Percentiles rank a stretch among this genome's conserved stretches.
Conservation (phyloP, 2,888 invertebrate species). For the Meandrusa payeni region DNA sequence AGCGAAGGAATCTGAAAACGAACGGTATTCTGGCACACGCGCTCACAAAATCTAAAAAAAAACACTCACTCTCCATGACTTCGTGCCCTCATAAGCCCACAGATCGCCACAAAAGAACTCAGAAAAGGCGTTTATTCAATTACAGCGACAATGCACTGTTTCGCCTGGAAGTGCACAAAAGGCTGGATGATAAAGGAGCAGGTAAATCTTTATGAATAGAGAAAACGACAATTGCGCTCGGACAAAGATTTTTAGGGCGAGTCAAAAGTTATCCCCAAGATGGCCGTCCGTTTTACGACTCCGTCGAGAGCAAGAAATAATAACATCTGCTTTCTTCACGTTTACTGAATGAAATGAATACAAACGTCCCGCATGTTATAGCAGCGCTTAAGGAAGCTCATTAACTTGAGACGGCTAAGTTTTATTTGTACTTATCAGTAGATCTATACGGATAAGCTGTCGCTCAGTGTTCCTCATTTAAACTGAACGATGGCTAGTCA, state of each 20-base stretch:
- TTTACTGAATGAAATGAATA: too few relatives aligned
- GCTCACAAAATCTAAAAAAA: slow-evolving; percentile 3
- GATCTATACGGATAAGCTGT: too few relatives aligned
- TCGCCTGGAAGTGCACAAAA: slow-evolving; percentile 71
- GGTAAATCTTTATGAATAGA: slow-evolving; percentile 67
- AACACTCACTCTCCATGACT: slow-evolving; percentile 28
- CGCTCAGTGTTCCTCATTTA: too few relatives aligned
- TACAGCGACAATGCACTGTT: slow-evolving; percentile 69
- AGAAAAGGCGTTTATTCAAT: slow-evolving; percentile 75
- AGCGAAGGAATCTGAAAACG: slow-evolving; percentile 40
- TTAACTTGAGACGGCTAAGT: too few relatives aligned
- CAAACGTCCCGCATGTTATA: background rate
- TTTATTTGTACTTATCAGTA: too few relatives aligned
- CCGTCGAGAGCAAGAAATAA: slow-evolving; percentile 29
- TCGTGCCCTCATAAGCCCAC: slow-evolving; percentile 28
- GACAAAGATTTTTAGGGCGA: slow-evolving; percentile 67
- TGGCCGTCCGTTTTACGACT: slow-evolving; percentile 60
- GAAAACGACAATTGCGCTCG: slow-evolving; percentile 59
- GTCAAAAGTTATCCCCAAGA: slow-evolving; percentile 64
- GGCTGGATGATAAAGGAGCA: slow-evolving; percentile 52
- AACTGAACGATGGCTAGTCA: too few relatives aligned
- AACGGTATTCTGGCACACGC: slow-evolving; percentile 26
- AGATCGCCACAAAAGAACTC: slow-evolving; percentile 43
- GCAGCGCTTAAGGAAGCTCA: slow-evolving; percentile 5
- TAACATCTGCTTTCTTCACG: slow-evolving; percentile 35